Evolutionary conservation across 2,888 invertebrate genomes (phyloP), one percentile per base, ranked within the genome.

Genomic region (Noctua janthe): DNA sequence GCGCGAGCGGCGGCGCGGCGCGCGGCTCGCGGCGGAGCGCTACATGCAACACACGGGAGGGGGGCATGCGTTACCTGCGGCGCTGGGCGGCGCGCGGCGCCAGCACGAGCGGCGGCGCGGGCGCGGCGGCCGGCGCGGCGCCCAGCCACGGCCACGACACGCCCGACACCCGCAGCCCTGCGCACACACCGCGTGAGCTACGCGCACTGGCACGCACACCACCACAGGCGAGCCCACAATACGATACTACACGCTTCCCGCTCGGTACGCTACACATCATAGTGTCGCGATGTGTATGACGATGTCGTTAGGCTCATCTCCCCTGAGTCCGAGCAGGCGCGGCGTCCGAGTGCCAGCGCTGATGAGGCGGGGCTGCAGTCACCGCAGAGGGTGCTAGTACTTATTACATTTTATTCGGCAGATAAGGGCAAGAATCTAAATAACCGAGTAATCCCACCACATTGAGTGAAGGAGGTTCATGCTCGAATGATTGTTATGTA

Each of bases 121-220:
- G 97, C 94, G 97, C 96, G 94, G 97, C 97, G 92, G 97, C 97
- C 92, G 97, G 97, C 94, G 97, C 94, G 94, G 97, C 97, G 96
- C 98, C 95, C 96, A 98, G 97, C 98, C 98, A 98, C 95, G 98
- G 98, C 98, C 98, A 98, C 95, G 98, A 95, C 97, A 98, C 97
- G 97, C 98, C 97, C 94, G 98, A 98, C 97, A 98, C 97, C 96
- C 98, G 98, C 97, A 98, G 98, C 97, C 98, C 98, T 98, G 97
- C 95, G 95, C 95, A 96, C 95, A 96, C 94, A 95, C 91, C 93
- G 94, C 94, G 93, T 35, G 92, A 93, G 90, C 94, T 91, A 23
- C 49, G 17, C 49, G 69, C 43, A n/a, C 39, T 35, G 20, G 43
- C 39, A 17, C 47, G 20, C 20, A 15, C 51, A 20, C 59, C 23